phyloP scores from a whole-genome alignment of 2,113 vertebrate species.

The Amazona vittata region DNA sequence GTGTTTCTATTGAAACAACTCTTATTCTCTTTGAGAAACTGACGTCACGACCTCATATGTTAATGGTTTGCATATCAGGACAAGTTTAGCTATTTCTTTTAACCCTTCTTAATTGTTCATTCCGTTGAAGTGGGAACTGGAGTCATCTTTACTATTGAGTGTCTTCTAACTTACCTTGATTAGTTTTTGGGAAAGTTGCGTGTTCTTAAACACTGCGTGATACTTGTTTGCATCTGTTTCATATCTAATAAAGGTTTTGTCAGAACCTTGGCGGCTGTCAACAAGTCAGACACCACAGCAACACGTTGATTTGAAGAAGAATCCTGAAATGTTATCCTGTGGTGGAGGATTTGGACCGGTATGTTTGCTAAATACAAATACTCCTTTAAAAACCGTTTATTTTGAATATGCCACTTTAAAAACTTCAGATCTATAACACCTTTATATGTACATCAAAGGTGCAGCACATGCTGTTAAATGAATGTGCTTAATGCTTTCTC shows the following conservation, averaged over 20 bases:
- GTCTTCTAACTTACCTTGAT: neutral
- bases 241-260: slow-evolving; percentile 82
- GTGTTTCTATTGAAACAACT: neutral
- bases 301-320: slow-evolving; percentile 82
- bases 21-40: neutral
- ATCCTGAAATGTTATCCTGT: slow-evolving; percentile 85
- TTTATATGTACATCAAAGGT: neutral
- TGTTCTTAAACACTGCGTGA: neutral
- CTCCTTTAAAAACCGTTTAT: neutral
- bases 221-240: neutral
- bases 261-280: slow-evolving; percentile 94
- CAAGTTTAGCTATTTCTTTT: neutral
- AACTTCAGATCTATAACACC: neutral
- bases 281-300: slow-evolving; percentile 97
- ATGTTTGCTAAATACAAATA: slow-evolving; percentile 49
- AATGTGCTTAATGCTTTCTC: neutral
- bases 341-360: slow-evolving; percentile 97
- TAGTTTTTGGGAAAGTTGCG: neutral
- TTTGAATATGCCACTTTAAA: neutral
- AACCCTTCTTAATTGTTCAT: neutral
- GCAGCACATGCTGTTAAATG: neutral
- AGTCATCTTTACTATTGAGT: neutral
- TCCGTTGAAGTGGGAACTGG: neutral
- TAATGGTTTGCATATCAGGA: neutral
- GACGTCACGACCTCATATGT: neutral